These are phyloP conservation scores for Palloptera scutellata DNA, from an alignment of 2,888 invertebrate species.

Conservation along the genomic window DNA sequence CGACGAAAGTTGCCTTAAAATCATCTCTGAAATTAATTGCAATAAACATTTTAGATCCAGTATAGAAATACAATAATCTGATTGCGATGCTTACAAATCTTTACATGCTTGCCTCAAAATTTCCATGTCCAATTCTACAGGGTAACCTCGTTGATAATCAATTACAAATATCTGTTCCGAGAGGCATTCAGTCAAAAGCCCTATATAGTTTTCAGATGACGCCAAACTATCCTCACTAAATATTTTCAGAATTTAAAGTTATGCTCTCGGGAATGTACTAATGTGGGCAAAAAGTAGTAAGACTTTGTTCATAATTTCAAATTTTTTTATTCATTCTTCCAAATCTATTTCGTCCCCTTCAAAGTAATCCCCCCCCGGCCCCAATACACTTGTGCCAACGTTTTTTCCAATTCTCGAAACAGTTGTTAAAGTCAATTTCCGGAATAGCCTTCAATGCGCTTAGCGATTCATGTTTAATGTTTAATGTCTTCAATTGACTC, in stretches of 20 bases:
- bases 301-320: no score
- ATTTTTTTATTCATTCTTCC: no score
- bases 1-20: constrained; percentile 53
- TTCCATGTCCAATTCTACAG: constrained; percentile 74
- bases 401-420: no score
- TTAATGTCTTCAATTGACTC: no score
- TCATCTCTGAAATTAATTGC: constrained; percentile 35
- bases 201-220: constrained; percentile 53
- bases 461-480: no score
- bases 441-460: no score
- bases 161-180: constrained; percentile 70
- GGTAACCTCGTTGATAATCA: constrained; percentile 75
- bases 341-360: no score
- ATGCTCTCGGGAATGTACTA: no score
- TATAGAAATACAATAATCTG: neutral
- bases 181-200: constrained; percentile 66
- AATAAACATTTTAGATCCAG: constrained; percentile 29
- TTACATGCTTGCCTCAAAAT: constrained; percentile 70
- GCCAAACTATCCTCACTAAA: constrained; percentile 42
- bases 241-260: constrained; percentile 2
- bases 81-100: constrained; percentile 70
- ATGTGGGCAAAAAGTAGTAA: no score
- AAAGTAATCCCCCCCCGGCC: no score
- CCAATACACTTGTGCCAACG: no score
- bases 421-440: no score